A percentile compares a stretch with the other conserved stretches of the same genome.
phyloP scores from a whole-genome alignment of 2,888 invertebrate species.

The Nemurella pictetii region DNA sequence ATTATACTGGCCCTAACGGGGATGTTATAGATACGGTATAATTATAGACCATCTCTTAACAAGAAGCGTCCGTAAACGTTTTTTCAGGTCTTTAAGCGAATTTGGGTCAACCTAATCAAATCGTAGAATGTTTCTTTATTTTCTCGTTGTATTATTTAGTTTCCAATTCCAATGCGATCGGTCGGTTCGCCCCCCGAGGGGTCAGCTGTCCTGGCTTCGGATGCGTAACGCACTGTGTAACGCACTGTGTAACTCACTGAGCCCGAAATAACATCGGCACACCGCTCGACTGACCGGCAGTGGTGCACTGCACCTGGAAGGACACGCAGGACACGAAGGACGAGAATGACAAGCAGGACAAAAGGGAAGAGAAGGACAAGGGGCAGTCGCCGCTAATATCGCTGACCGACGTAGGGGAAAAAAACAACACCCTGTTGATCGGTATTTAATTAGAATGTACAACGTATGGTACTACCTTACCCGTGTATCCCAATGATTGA shows the following conservation, averaged over 20 bases:
- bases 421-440: neutral
- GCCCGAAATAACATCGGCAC: neutral
- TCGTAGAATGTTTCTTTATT: constrained; percentile 9
- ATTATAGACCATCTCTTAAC: neutral
- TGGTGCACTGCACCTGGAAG: too few relatives aligned
- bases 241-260: neutral
- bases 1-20: neutral
- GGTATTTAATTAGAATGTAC: neutral
- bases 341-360: too few relatives aligned
- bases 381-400: neutral
- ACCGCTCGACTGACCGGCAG: neutral
- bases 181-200: neutral
- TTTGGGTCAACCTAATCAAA: constrained; percentile 17
- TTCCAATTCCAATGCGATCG: neutral
- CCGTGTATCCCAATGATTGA: neutral
- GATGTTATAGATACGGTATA: neutral
- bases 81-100: neutral
- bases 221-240: neutral
- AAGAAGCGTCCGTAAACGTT: neutral
- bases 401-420: neutral
- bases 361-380: neutral
- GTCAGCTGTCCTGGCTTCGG: neutral
- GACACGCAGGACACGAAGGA: too few relatives aligned
- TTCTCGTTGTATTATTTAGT: neutral
- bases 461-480: neutral